These are phyloP conservation scores for Plusia festucae DNA, from an alignment of 2,888 invertebrate species.

Conservation along the genomic window DNA sequence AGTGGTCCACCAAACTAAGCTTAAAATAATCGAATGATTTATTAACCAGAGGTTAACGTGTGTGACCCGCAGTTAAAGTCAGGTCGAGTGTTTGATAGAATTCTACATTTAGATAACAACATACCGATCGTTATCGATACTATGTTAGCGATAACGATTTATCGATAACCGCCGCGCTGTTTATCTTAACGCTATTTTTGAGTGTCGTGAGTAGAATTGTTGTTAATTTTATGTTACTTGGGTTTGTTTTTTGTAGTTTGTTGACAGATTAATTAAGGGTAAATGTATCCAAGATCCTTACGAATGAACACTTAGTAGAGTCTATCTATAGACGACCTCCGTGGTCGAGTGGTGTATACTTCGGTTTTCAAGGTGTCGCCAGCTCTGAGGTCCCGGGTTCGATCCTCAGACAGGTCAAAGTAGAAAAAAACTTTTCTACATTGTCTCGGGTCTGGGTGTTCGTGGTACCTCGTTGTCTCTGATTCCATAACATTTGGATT, in stretches of 20 bases:
- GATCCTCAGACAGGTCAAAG: too few species aligned
- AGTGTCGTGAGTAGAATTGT: conserved; percentile 5
- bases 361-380: too few species aligned
- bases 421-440: too few species aligned
- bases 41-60: conserved; percentile 49
- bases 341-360: too few species aligned
- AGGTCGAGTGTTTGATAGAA: conserved; percentile 39
- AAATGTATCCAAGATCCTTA: too few species aligned
- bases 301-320: too few species aligned
- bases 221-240: background rate
- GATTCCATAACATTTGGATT: too few species aligned
- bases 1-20: conserved; percentile 39
- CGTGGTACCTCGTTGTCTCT: too few species aligned
- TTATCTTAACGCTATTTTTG: conserved; percentile 17
- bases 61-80: conserved; percentile 33
- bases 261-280: background rate
- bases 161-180: conserved; percentile 18
- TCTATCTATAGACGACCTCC: too few species aligned
- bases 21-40: conserved; percentile 46
- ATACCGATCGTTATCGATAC: conserved; percentile 27
- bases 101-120: conserved; percentile 47
- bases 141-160: conserved; percentile 25
- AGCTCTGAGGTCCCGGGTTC: too few species aligned
- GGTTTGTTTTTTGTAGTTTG: background rate
- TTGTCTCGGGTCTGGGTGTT: too few species aligned